Evolutionary conservation across 2,888 invertebrate genomes (phyloP), one percentile per base, ranked within the genome.

Genomic region (Heliconius erato): DNA sequence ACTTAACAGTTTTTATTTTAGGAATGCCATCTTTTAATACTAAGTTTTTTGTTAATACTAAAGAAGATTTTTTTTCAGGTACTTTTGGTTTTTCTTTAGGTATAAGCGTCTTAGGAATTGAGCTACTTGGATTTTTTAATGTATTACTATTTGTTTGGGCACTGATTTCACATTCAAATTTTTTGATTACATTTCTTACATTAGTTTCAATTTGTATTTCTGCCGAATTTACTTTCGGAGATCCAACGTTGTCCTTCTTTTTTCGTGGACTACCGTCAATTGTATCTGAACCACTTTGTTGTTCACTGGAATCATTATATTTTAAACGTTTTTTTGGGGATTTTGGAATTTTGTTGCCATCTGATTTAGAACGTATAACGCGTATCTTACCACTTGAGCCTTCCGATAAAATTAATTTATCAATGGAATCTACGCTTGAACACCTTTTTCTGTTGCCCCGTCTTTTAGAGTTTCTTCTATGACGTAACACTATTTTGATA

Each of bases 21-120:
- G 95, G 94, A 83, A 96, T 92, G 82, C 96, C 96, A 87, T 96
- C 96, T 87, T 94, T 96, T 26, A 96, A 92, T 26, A 96, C 96
- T 86, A 96, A 85, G 88, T 96, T 96, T 91, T 96, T 96, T 74
- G 96, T 96, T 93, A 96, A 91, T 49, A 94, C 92, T 93, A 96
- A 87, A 86, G 95, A 93, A 86, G 96, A 94, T 91, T 96, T 96
- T 89, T 97, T 97, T 92, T 96, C 96, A 92, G 96, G 96, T 93
- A 97, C 95, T 94, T 96, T 96, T 72, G 97, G 96, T 94, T 97
- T 97, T 90, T 95, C 95, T 92, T 92, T 95, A 82, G 89, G 65
- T 79, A 89, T 88, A 71, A 87, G 88, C 89, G 89, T 90, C 90
- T 87, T 92, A 79, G 89, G 88, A 71, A 85, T 88, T 89, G 90